These are phyloP conservation scores for Oophaga sylvatica DNA, from an alignment of 2,797 vertebrate genomes.

Conservation along the genomic window DNA sequence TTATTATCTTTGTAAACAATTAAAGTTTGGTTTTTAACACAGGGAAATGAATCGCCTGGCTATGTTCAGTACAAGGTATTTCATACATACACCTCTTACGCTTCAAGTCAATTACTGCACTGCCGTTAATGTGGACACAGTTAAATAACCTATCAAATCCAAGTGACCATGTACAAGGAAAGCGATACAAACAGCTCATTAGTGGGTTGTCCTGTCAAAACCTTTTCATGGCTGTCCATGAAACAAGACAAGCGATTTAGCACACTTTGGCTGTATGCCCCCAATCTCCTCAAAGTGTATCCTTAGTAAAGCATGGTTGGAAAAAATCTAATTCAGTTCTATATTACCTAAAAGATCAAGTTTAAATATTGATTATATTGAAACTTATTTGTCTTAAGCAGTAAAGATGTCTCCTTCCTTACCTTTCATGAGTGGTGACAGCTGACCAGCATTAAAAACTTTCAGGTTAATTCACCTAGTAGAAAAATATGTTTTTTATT, in stretches of 20 bases:
- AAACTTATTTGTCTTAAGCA: too few relatives aligned
- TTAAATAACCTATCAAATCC: constrained; percentile 58
- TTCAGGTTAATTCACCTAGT: too few relatives aligned
- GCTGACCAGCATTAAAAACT: too few relatives aligned
- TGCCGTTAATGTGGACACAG: constrained; percentile 50
- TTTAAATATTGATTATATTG: not conserved
- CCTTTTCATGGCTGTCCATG: constrained; percentile 51
- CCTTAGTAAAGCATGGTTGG: not conserved
- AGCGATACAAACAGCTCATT: constrained; percentile 60
- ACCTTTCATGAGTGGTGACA: too few relatives aligned
- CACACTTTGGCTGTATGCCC: constrained; percentile 29
- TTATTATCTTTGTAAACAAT: not conserved
- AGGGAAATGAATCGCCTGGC: not conserved
- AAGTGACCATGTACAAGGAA: constrained; percentile 57
- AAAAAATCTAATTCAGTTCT: not conserved
- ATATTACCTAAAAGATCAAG: not conserved
- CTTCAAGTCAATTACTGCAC: constrained; percentile 50
- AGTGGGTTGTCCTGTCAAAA: constrained; percentile 55
- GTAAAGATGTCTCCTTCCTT: too few relatives aligned
- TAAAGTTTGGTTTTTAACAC: not conserved
- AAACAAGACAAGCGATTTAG: constrained; percentile 44
- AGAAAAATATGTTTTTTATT: too few relatives aligned
- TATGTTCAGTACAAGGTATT: constrained; percentile 35
- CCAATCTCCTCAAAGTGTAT: not conserved
- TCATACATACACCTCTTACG: constrained; percentile 53